Evolutionary conservation across 2,797 vertebrate genomes (phyloP), one percentile per base, ranked within the genome.

Genomic region (Heteromormyrus szaboi): DNA sequence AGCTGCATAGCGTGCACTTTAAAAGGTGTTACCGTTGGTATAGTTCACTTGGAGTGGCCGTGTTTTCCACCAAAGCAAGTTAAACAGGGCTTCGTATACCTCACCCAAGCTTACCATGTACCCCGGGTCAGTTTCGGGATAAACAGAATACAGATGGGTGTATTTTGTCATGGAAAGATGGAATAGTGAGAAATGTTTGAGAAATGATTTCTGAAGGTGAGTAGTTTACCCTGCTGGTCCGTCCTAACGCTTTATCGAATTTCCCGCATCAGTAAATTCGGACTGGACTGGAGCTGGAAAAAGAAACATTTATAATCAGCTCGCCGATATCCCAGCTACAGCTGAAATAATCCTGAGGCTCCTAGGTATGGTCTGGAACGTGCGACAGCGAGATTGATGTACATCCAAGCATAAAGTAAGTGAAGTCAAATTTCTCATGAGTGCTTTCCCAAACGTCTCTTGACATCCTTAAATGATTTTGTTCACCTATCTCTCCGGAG

Each of bases 401-500:
- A 85, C 25, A 81, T 37, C 76, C 41, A 3, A 17, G 41, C 37
- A n/a, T 81, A 44, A 81, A 81, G 76, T 50, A 53, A 51, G 48
- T 12, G 48, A 85, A 85, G 83, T 85, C 48, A 85, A 51, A 85
- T 51, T 85, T 50, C 22, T 85, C 48, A 48, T 51, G 11, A 85
- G 48, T 53, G 22, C 19, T 50, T 85, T 85, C 44, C 83, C 48
- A 85, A 46, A 85, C 22, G 44, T 17, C n/a, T 25, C 19, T 46
- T 81, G 44, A 53, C 83, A 85, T 22, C 44, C n/a, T 46, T 85
- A 85, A 50, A 50, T 85, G n/a, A 25, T 85, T 85, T 85, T 85
- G 83, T 53, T 85, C 48, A 51, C 46, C 46, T 84, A 25, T 85
- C 48, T 51, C 48, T 14, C n/a, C 48, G 22, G 48, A 51, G 83